A percentile compares a stretch with the other conserved stretches of the same genome.
phyloP scores from a whole-genome alignment of 1,140 invertebrate species.

The Mycetomoellerius zeteki region DNA sequence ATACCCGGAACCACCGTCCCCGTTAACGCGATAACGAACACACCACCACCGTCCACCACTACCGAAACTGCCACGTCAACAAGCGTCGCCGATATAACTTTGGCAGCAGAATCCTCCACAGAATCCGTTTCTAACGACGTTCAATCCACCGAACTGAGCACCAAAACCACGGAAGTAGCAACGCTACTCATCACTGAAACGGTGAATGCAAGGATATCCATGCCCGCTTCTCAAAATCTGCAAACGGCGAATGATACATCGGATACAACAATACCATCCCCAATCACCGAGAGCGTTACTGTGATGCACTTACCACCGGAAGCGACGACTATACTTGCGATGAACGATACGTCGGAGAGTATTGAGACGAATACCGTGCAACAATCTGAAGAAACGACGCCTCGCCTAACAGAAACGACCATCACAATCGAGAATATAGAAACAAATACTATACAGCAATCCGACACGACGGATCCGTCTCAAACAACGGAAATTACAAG shows the following conservation, averaged over 20 bases:
- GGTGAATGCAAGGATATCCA: conserved; percentile 18
- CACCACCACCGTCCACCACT: neutral
- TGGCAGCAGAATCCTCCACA: neutral
- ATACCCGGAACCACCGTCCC: neutral
- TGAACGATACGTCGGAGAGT: conserved; percentile 31
- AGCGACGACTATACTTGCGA: neutral
- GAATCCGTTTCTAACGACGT: neutral
- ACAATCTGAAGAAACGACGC: conserved; percentile 1
- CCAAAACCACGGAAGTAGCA: neutral
- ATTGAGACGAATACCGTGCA: conserved; percentile 61
- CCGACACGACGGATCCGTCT: conserved; percentile 5
- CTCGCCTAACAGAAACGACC: neutral
- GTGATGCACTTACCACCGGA: neutral
- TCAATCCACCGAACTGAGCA: conserved; percentile 2
- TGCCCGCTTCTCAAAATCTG: neutral
- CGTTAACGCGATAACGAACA: neutral
- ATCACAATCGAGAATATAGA: conserved; percentile 49
- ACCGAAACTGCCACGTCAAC: neutral
- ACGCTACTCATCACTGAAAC: neutral
- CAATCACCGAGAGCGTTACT: conserved; percentile 12
- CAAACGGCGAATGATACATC: conserved; percentile 1
- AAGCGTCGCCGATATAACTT: neutral
- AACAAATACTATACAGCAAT: conserved; percentile 60
- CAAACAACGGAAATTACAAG: conserved; percentile 21
- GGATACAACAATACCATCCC: neutral